Base-by-base conservation (phyloP, 1,140 invertebrate genomes). In the Drosophila sulfurigaster region DNA sequence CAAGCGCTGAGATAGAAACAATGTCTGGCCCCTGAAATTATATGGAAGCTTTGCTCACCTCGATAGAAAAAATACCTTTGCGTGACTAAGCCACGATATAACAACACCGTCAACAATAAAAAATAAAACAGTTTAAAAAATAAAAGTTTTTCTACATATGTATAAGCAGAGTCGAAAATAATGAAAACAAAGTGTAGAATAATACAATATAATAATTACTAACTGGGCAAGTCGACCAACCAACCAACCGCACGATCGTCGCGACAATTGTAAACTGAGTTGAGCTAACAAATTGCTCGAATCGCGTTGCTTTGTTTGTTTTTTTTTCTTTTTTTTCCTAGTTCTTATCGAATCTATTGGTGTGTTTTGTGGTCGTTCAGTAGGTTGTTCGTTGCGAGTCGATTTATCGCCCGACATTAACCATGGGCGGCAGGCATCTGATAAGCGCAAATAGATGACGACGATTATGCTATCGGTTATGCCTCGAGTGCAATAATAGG, bases 261-360 rank as follows among this genome's bases (percentile, higher is more conserved):
- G 15, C 49, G 30, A 56, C 65, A 56, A 60, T 54, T 54, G 5
- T 30, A 41, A 68, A 74, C 71, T 74, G 28, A 68, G 38, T 20
- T 32, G 4, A 2, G 15, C 5, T 13, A 30, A 35, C 25, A 41
- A 28, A 41, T 51, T 56, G 30, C 4, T 11, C 62, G 6, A 20
- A 8, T 10, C 54, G 54, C 41, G 15, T 41, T 4, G 43, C 20
- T 30, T 35, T 30, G 65, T 38, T 49, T 58, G 6, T 15, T n/a
- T 6, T 20, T 10, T 20, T 57, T 49, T 56, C 30, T 11, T 1
- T 32, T 38, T 38, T 30, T 58, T 58, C 46, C 56, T 51, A 63
- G 35, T 52, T 35, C 28, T 58, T 41, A 66, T 59, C 4, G 43
- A 49, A 16, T 38, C 7, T 52, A 28, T 13, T 16, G 5, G 3